phyloP scores from a whole-genome alignment of 1,140 invertebrate species.

The Brachionus sp. region DNA sequence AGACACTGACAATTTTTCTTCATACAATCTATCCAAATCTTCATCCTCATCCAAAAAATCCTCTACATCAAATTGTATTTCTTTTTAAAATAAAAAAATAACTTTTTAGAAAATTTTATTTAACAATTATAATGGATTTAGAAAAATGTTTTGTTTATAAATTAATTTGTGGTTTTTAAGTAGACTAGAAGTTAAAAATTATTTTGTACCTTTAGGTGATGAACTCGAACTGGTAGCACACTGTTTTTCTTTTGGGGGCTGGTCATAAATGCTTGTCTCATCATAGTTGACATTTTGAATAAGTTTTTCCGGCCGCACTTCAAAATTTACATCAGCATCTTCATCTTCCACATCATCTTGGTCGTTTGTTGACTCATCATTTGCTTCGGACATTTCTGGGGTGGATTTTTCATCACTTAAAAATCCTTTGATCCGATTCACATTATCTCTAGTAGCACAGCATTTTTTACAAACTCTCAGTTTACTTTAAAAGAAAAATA shows the following conservation, averaged over 20 bases:
- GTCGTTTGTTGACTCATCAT: neutral
- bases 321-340: slow-evolving; percentile 26
- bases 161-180: neutral
- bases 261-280: slow-evolving; percentile 14
- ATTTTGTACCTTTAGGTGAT: neutral
- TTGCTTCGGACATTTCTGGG: neutral
- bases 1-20: slow-evolving; percentile 8
- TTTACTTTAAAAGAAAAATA: slow-evolving; percentile 1
- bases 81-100: neutral
- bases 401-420: slow-evolving; percentile 8
- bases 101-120: neutral
- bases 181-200: neutral
- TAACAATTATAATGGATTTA: neutral
- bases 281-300: neutral
- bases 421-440: slow-evolving; percentile 4
- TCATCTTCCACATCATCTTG: slow-evolving; percentile 24
- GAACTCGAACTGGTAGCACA: neutral
- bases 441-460: slow-evolving; percentile 2
- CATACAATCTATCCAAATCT: neutral
- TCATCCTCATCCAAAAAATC: neutral
- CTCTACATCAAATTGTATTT: neutral
- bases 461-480: slow-evolving; percentile 40
- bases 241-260: neutral
- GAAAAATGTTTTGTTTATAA: neutral
- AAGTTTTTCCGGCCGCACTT: slow-evolving; percentile 16